These are phyloP conservation scores for Typhlichthys eigenmanni DNA, from an alignment of 2,797 vertebrate species.

Conservation along the genomic window DNA sequence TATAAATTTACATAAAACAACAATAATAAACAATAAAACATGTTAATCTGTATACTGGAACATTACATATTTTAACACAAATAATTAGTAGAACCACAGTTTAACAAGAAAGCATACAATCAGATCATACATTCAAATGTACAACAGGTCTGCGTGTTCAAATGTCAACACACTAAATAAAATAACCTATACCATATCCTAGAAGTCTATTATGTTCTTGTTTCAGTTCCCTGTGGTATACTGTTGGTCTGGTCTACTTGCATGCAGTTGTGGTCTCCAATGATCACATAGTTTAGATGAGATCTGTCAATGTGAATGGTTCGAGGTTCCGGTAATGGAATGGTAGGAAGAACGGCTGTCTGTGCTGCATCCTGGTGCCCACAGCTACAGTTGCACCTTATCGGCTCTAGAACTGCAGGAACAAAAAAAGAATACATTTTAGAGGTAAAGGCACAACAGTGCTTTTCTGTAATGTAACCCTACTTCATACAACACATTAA, in stretches of 20 bases:
- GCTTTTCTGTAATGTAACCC: not conserved
- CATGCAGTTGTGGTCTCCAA: slow-evolving; percentile 76
- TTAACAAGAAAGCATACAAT: no score
- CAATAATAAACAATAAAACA: no score
- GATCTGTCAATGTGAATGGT: slow-evolving; percentile 60
- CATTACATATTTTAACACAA: no score
- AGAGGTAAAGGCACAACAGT: not conserved
- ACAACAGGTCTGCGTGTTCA: not conserved
- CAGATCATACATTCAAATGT: not conserved
- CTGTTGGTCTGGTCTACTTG: slow-evolving; percentile 23
- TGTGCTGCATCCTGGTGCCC: slow-evolving; percentile 37
- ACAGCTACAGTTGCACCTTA: slow-evolving; percentile 25
- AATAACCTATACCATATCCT: no score
- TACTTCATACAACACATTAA: not conserved
- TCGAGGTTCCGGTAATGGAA: slow-evolving; percentile 12
- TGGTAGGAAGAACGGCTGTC: not conserved
- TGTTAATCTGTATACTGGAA: no score
- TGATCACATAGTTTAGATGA: slow-evolving; percentile 65
- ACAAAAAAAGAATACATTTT: not conserved
- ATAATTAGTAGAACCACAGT: no score
- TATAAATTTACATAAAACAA: no score
- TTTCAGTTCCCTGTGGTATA: slow-evolving; percentile 2
- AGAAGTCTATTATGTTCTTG: not conserved
- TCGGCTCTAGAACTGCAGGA: slow-evolving; percentile 33
- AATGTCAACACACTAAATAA: no score